phyloP scores from a whole-genome alignment of 2,888 invertebrate genomes.

The Thyatira batis region DNA sequence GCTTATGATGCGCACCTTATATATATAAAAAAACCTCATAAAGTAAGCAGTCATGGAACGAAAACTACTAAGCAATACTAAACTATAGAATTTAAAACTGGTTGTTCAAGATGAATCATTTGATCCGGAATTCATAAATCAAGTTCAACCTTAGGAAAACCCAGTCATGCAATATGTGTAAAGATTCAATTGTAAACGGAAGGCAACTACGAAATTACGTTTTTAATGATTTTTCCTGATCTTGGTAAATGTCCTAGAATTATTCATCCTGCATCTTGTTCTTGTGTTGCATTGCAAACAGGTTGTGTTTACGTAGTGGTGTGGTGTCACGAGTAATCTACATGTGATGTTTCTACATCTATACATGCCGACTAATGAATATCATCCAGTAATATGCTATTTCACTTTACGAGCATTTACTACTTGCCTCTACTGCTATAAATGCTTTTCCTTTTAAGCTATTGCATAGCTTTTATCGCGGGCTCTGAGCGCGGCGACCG shows the following conservation, averaged over 20 bases:
- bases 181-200: slow-evolving; percentile 15
- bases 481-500: too few relatives aligned
- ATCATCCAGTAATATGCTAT: not conserved
- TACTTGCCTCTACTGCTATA: too few relatives aligned
- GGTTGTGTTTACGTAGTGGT: not conserved
- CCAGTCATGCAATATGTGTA: slow-evolving; percentile 6
- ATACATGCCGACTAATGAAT: not conserved
- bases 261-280: slow-evolving; percentile 1
- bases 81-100: not conserved
- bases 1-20: not conserved
- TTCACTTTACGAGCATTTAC: not conserved
- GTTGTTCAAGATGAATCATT: not conserved
- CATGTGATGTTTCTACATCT: not conserved
- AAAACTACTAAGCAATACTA: too few relatives aligned
- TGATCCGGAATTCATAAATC: not conserved
- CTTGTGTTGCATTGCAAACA: slow-evolving; percentile 1
- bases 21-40: too few relatives aligned
- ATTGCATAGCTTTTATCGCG: too few relatives aligned
- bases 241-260: slow-evolving; percentile 14
- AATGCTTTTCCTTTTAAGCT: too few relatives aligned
- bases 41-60: too few relatives aligned
- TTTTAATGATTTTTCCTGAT: slow-evolving; percentile 22
- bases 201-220: slow-evolving; percentile 12
- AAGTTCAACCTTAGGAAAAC: slow-evolving; percentile 16
- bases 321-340: not conserved